phyloP scores from a whole-genome alignment of 2,888 invertebrate species.

The Scaptomyza reducta region DNA sequence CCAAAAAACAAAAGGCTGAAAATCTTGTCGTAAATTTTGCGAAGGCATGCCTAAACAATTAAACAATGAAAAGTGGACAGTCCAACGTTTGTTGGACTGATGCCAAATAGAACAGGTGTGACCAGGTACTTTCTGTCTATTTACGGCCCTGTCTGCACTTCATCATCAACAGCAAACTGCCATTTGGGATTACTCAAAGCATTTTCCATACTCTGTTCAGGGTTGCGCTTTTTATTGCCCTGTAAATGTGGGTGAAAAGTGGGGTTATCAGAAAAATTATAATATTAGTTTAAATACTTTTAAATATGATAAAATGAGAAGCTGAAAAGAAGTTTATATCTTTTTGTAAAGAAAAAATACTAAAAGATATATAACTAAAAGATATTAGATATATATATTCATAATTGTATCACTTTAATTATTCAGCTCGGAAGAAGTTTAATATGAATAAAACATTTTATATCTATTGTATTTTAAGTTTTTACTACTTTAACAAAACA shows the following conservation, averaged over 20 bases:
- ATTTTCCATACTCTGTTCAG: neutral
- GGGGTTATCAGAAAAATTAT: no score
- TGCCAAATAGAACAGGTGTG: constrained; percentile 58
- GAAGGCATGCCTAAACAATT: constrained; percentile 57
- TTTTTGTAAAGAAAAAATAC: no score
- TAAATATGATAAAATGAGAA: no score
- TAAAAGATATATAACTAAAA: no score
- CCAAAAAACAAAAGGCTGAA: constrained; percentile 41
- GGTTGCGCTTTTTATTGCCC: constrained; percentile 26
- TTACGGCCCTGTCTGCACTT: constrained; percentile 60
- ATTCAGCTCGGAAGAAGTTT: no score
- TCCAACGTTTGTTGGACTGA: constrained; percentile 47
- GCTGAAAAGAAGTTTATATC: no score
- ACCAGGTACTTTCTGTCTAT: constrained; percentile 65
- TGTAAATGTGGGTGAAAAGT: constrained; percentile 17
- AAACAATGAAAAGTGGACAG: constrained; percentile 71
- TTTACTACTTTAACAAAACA: no score
- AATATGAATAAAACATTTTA: no score
- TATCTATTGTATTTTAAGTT: no score
- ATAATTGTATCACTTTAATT: no score
- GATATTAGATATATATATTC: no score
- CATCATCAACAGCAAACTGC: constrained; percentile 52
- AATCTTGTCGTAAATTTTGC: constrained; percentile 62
- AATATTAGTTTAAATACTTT: no score
- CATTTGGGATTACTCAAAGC: constrained; percentile 43